Base-by-base conservation (phyloP, 2,888 invertebrate genomes). In the Pecten maximus region DNA sequence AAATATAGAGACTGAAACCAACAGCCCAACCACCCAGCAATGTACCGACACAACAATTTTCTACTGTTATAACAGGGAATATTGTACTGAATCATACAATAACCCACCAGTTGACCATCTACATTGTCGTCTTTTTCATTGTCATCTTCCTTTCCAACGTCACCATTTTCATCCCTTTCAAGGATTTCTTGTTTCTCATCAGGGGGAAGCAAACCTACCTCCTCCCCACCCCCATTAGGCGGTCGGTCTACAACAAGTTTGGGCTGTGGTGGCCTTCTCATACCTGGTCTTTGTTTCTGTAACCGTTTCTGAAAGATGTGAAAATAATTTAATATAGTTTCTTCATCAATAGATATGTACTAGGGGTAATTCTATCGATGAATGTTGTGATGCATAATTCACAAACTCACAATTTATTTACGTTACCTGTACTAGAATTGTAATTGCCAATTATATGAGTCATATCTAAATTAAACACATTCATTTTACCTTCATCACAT, bases 41-140 rank as follows among this genome's bases (percentile, higher is more conserved):
- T 44, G 44, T 44, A 44, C 12, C 44, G n/a, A n/a, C n/a, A n/a
- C n/a, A n/a, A n/a, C n/a, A n/a, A n/a, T n/a, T n/a, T n/a, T n/a
- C n/a, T n/a, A n/a, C n/a, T n/a, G n/a, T n/a, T n/a, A n/a, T n/a
- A n/a, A n/a, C n/a, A n/a, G n/a, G n/a, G n/a, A n/a, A 44, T 44
- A 12, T 12, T 10, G 44, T 74, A 74, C 74, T 35, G 35, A 54
- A 54, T 74, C 8, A 10, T 74, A 74, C 74, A 74, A 15, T 35
- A 50, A 74, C 91, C 89, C 89, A 91, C 91, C 50, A 91, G 86
- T 40, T 91, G 90, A 19, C 90, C 91, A 89, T 91, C 90, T 35
- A 87, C 90, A 88, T 54, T 91, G 74, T 91, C 91, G 23, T 91
- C 90, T 88, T 91, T 92, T 35, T 50, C 92, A 91, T 88, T 91